These are phyloP conservation scores for Sciurus vulgaris DNA, from an alignment of 2,797 vertebrate species.

Conservation along the genomic window DNA sequence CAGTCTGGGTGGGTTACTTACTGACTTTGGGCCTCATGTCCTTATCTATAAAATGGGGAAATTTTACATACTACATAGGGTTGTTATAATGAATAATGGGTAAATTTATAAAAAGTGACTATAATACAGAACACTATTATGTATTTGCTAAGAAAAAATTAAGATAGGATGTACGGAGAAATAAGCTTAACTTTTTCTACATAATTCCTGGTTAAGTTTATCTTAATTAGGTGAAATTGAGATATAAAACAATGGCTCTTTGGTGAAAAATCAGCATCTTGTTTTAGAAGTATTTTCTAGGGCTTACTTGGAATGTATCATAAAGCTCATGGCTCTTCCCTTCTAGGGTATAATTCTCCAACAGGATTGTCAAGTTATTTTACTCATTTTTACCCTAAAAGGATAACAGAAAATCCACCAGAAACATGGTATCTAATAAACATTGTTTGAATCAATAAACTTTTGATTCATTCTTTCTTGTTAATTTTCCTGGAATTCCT, in stretches of 20 bases:
- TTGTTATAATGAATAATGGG: neutral
- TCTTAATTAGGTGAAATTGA: neutral
- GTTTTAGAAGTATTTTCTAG: neutral
- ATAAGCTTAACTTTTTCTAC: neutral
- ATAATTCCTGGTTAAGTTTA: slow-evolving; percentile 14
- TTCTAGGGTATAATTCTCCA: neutral
- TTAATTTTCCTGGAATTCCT: slow-evolving; percentile 57
- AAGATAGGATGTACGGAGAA: slow-evolving; percentile 15
- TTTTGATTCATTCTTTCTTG: slow-evolving; percentile 17
- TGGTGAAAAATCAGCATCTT: slow-evolving; percentile 30
- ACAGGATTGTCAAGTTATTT: neutral
- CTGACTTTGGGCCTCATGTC: neutral
- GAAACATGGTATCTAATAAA: neutral
- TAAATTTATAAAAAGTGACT: neutral
- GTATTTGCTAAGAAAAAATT: slow-evolving; percentile 6
- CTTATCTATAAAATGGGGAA: neutral
- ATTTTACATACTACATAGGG: neutral
- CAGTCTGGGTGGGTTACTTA: neutral
- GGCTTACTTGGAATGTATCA: neutral
- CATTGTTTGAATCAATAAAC: slow-evolving; percentile 48
- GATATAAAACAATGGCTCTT: neutral
- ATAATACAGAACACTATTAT: neutral
- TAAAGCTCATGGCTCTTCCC: neutral
- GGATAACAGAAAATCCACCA: neutral
- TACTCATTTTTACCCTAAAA: neutral